Evolutionary conservation across 2,113 vertebrate genomes (phyloP).

Genomic region (Heliornis fulica): DNA sequence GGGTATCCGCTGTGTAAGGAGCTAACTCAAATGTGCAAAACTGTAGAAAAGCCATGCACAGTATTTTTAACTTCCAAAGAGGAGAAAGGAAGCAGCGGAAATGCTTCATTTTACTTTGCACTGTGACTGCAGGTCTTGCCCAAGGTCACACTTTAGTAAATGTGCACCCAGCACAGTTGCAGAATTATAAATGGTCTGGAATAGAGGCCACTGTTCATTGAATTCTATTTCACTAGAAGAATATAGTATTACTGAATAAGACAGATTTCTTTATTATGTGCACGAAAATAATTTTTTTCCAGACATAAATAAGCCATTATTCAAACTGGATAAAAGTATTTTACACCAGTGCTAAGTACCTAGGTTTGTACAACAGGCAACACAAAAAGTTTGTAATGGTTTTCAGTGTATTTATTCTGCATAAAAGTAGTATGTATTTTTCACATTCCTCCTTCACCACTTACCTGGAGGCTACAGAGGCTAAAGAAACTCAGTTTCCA

Average conservation of each 20-base stretch:
- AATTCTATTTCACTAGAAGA: constrained; percentile 77
- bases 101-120: constrained; percentile 83
- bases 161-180: constrained; percentile 74
- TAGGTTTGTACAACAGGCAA: background rate
- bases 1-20: constrained; percentile 94
- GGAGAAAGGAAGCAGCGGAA: constrained; percentile 74
- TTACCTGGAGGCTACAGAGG: background rate
- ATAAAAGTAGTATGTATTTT: background rate
- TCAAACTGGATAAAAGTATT: constrained; percentile 7
- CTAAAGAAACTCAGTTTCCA: background rate
- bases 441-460: background rate
- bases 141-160: constrained; percentile 85
- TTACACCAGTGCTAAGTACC: constrained; percentile 28
- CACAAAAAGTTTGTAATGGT: background rate
- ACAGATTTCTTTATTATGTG: constrained; percentile 78
- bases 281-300: constrained; percentile 64
- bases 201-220: constrained; percentile 76
- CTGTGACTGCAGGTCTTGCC: constrained; percentile 79
- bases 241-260: constrained; percentile 72
- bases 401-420: background rate
- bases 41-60: constrained; percentile 85
- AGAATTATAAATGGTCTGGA: constrained; percentile 81
- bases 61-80: constrained; percentile 85
- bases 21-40: constrained; percentile 93
- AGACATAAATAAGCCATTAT: constrained; percentile 56